These are phyloP conservation scores for Alaudala cheleensis DNA, from an alignment of 2,113 vertebrate species.

Conservation along the genomic window DNA sequence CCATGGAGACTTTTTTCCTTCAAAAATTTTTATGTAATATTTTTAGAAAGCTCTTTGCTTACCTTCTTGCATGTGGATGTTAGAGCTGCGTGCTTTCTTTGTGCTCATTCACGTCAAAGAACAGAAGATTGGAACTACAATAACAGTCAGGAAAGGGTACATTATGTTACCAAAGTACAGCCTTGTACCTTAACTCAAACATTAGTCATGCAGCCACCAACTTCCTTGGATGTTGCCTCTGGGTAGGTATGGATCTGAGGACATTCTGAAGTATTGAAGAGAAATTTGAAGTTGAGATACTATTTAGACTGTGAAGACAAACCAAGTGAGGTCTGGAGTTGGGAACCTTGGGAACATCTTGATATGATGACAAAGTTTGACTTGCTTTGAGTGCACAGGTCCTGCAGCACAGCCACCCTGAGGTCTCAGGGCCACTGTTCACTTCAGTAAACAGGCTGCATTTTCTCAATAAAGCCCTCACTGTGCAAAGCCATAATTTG, in stretches of 20 bases:
- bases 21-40: background rate
- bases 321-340: background rate
- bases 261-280: background rate
- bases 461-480: background rate
- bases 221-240: background rate
- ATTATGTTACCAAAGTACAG: background rate
- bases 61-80: background rate
- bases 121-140: background rate
- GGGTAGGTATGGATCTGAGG: background rate
- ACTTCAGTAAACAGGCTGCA: background rate
- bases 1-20: background rate
- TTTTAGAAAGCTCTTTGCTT: background rate
- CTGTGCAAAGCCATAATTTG: background rate
- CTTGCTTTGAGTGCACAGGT: background rate
- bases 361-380: background rate
- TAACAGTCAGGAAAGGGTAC: background rate
- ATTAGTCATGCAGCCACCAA: background rate
- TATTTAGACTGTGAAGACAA: background rate
- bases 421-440: background rate
- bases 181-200: background rate
- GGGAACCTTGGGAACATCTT: background rate
- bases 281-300: background rate
- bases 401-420: rapidly evolving
- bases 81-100: background rate
- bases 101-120: background rate